phyloP scores from a whole-genome alignment of 2,113 vertebrate species.

The Formicarius rufipectus region DNA sequence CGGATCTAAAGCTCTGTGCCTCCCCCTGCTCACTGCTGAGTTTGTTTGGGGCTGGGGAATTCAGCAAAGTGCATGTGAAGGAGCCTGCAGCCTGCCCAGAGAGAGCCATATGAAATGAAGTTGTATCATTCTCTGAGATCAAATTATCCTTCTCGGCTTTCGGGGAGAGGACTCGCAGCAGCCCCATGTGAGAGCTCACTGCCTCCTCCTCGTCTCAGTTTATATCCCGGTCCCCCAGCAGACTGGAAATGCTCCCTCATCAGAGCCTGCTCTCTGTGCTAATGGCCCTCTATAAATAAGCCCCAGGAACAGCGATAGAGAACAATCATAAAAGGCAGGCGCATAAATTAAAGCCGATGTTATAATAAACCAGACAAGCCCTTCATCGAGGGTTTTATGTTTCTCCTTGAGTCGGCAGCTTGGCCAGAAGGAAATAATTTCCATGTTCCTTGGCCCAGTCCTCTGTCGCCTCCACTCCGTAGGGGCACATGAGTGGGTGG shows the following conservation, averaged over 20 bases:
- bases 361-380: constrained; percentile 34
- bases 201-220: not conserved
- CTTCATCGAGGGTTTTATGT: constrained; percentile 9
- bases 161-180: not conserved
- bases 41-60: not conserved
- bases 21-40: accelerated
- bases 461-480: not conserved
- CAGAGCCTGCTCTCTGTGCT: constrained; percentile 17
- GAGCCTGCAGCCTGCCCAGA: constrained; percentile 8
- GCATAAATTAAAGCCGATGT: constrained; percentile 47
- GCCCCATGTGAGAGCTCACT: not conserved
- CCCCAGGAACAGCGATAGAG: constrained; percentile 17
- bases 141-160: constrained; percentile 25
- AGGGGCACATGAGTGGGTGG: not conserved
- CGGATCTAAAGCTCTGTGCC: not conserved
- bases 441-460: not conserved
- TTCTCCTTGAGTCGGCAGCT: constrained; percentile 38
- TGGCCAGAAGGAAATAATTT: not conserved
- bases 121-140: not conserved
- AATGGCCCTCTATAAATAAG: constrained; percentile 51
- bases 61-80: constrained; percentile 17
- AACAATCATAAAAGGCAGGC: constrained; percentile 51
- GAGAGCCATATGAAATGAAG: not conserved
- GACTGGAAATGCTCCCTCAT: constrained; percentile 1
- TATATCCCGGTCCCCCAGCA: not conserved